Conservation (phyloP, 2,888 invertebrate species). For the Polydrusus pterygomalis region DNA sequence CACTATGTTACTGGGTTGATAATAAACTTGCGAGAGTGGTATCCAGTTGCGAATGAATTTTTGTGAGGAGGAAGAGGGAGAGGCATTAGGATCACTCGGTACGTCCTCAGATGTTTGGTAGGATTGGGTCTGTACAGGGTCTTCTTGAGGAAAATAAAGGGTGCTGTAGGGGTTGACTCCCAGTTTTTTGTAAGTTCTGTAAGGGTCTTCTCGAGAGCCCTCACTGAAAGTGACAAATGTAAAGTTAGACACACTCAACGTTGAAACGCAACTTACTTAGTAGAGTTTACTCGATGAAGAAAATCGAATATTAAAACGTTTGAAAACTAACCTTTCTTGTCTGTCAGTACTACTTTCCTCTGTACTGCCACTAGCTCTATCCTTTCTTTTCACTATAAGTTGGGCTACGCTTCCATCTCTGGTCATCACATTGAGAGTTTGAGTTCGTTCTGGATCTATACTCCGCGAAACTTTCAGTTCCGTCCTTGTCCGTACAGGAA, state of each 20-base stretch:
- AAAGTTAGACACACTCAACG: neutral
- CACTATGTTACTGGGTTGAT: slow-evolving; percentile 65
- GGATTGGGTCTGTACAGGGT: slow-evolving; percentile 46
- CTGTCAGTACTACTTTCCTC: slow-evolving; percentile 1
- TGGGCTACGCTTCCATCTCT: slow-evolving; percentile 85
- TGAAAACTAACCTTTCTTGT: slow-evolving; percentile 19
- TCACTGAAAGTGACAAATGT: slow-evolving; percentile 16
- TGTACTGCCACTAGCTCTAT: slow-evolving; percentile 60
- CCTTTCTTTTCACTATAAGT: slow-evolving; percentile 83
- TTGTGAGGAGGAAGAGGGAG: slow-evolving; percentile 40
- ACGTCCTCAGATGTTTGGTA: slow-evolving; percentile 8
- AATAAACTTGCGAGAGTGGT: slow-evolving; percentile 68
- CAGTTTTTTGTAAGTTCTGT: slow-evolving; percentile 34
- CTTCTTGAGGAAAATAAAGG: slow-evolving; percentile 40
- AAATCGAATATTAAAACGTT: too few relatives aligned
- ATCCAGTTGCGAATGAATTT: slow-evolving; percentile 70
- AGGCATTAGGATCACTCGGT: neutral
- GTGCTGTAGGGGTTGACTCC: slow-evolving; percentile 39
- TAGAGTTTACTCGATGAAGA: too few relatives aligned
- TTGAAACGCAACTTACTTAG: too few relatives aligned
- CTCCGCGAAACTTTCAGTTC: slow-evolving; percentile 86
- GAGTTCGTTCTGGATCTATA: slow-evolving; percentile 84
- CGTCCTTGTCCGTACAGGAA: slow-evolving; percentile 75
- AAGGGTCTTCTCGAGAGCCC: slow-evolving; percentile 4
- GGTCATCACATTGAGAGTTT: slow-evolving; percentile 85